These are phyloP conservation scores for Holacanthus passer DNA, from an alignment of 2,113 vertebrate genomes.

Conservation along the genomic window DNA sequence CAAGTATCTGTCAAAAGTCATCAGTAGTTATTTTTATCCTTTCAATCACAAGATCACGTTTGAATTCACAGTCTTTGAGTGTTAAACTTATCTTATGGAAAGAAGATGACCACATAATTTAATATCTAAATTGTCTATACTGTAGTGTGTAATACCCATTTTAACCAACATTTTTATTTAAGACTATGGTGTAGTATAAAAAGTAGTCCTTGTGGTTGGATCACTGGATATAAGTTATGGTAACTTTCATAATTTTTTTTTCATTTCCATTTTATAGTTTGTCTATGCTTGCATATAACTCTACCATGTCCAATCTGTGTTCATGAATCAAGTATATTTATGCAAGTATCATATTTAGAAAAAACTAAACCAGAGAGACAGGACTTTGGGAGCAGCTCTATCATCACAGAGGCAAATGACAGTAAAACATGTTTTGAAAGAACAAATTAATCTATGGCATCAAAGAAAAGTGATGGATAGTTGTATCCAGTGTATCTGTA, in stretches of 20 bases:
- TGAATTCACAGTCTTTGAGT: background rate
- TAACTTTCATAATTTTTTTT: background rate
- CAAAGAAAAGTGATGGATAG: background rate
- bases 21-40: too few species aligned
- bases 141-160: background rate
- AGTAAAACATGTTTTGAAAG: background rate
- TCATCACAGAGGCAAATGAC: background rate
- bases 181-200: background rate
- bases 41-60: background rate
- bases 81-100: background rate
- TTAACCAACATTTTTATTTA: background rate
- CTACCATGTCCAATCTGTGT: background rate
- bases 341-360: slow-evolving; percentile 1
- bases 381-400: background rate
- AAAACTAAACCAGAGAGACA: background rate
- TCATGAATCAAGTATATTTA: background rate
- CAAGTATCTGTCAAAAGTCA: too few species aligned
- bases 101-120: background rate
- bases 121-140: background rate
- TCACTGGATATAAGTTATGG: background rate
- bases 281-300: background rate
- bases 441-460: slow-evolving; percentile 13
- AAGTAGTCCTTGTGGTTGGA: background rate
- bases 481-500: slow-evolving; percentile 35
- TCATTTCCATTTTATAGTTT: background rate